Evolutionary conservation across 2,797 vertebrate genomes (phyloP), one percentile per base, ranked within the genome.

Genomic region (Cirrhinus molitorella): DNA sequence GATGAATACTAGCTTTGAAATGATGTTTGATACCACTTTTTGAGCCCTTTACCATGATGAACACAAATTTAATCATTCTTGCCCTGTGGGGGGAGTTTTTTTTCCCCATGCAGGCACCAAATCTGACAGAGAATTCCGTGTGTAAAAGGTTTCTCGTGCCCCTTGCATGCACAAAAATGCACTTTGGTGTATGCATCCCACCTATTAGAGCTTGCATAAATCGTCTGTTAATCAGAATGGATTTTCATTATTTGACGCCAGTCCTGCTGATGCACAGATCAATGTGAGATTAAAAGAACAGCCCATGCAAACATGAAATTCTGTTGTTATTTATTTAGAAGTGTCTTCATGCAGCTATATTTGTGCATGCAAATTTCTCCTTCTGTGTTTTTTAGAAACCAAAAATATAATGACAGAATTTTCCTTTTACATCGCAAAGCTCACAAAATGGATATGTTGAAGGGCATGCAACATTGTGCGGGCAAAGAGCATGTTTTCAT

Each of bases 161-260:
- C 23, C 14, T 40, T 28, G 57, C 10, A 3, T 81, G 28, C 16
- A 31, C 51, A 16, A 43, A 21, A 23, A 3, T n/a, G 12, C 37
- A 40, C n/a, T n/a, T 47, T 14, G 70, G 12, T 21, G 6, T 23
- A 53, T 74, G 17, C n/a, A 84, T 28, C 53, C 28, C 53, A 28
- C 17, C 57, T 93, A 92, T 94, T 91, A 91, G 76, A 89, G 90
- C 91, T 93, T 92, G 92, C 93, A 93, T 92, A 94, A 93, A 94
- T 93, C 16, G 10, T 12, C 21, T 65, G 43, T 92, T 94, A 93
- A 94, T 94, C 93, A 93, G 90, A 92, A 90, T 67, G 7, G 19
- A 67, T 65, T 67, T 57, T 21, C 23, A 11, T 31, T 67, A 17
- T 65, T 40, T 14, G 23, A 83, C 11, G 81, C 45, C 34, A 31